These are phyloP conservation scores for Neoseiulus cucumeris DNA, from an alignment of 1,140 invertebrate genomes.

Conservation along the genomic window DNA sequence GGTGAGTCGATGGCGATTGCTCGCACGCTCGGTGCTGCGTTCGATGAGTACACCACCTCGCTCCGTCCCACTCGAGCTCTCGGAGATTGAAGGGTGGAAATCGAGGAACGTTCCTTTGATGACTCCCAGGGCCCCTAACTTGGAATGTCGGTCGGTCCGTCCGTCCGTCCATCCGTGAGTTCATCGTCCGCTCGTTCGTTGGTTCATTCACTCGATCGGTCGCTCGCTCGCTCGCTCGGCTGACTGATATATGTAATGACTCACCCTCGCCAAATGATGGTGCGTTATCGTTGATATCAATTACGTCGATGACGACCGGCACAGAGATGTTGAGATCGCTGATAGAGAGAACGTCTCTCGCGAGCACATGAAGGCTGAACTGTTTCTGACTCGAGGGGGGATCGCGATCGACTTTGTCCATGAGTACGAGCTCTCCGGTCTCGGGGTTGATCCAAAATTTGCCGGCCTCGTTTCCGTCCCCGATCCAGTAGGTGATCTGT, in stretches of 20 bases:
- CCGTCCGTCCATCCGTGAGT: no score
- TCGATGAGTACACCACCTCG: no score
- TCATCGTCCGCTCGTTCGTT: no score
- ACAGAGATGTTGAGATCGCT: conserved; percentile 24
- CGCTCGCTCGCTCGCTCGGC: no score
- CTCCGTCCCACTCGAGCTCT: no score
- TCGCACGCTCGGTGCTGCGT: no score
- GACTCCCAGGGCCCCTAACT: no score
- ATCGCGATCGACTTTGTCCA: conserved; percentile 23
- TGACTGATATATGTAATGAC: neutral
- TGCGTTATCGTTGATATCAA: conserved; percentile 32
- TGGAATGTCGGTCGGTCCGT: no score
- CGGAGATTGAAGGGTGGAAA: no score
- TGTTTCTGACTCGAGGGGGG: conserved; percentile 21
- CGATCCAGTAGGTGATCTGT: conserved; percentile 23
- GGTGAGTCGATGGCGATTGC: no score
- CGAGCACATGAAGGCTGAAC: conserved; percentile 21
- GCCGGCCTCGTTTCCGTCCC: conserved; percentile 8
- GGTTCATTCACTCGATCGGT: no score
- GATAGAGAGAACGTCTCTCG: conserved; percentile 22
- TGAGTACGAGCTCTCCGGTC: conserved; percentile 26
- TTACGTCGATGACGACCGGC: conserved; percentile 25
- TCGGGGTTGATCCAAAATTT: conserved; percentile 27
- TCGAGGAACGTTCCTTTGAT: no score
- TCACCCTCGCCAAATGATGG: conserved; percentile 27